Base-by-base conservation (phyloP, 1,140 invertebrate genomes). In the Neotoxoptera formosana region DNA sequence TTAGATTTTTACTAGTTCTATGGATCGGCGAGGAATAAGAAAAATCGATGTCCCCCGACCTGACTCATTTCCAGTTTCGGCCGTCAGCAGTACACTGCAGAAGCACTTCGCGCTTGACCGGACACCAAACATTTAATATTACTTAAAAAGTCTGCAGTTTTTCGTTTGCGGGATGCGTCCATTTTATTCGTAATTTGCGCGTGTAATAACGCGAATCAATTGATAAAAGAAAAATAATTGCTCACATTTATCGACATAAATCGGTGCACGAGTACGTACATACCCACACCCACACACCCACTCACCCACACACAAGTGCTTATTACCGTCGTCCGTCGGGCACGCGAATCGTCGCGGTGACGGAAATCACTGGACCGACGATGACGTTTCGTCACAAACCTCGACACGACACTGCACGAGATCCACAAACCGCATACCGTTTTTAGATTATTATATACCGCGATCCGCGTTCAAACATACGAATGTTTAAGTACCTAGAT, bases 381-480 rank as follows among this genome's bases (percentile, higher is more conserved):
- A 41, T 45, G 45, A 86, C 7, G 84, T 47, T 86, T 41, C 84
- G 47, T 45, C 23, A 86, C 84, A 41, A 30, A 47, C 41, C 45
- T 41, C 25, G 45, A 11, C n/a, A 36, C 76, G 34, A 36, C 34
- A 36, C 41, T 41, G 41, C 36, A 76, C 14, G 60, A 76, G 30
- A 76, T 76, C 60, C 30, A 14, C 8, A 76, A 76, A 76, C 17
- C n/a, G 60, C 17, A 17, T 7, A n/a, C 14, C 60, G n/a, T 76
- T n/a, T 76, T 76, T 76, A n/a, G 60, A 23, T 84, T 84, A 84
- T 84, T 84, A 86, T 84, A 86, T 83, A n/a, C 17, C 14, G 14
- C 60, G 60, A 76, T n/a, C 1, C n/a, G 6, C n/a, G 60, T n/a
- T 76, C n/a, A 17, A 48, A 7, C 23, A 83, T 83, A 36, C 20